Base-by-base conservation (phyloP, 2,888 invertebrate genomes). In the Eupeodes luniger region DNA sequence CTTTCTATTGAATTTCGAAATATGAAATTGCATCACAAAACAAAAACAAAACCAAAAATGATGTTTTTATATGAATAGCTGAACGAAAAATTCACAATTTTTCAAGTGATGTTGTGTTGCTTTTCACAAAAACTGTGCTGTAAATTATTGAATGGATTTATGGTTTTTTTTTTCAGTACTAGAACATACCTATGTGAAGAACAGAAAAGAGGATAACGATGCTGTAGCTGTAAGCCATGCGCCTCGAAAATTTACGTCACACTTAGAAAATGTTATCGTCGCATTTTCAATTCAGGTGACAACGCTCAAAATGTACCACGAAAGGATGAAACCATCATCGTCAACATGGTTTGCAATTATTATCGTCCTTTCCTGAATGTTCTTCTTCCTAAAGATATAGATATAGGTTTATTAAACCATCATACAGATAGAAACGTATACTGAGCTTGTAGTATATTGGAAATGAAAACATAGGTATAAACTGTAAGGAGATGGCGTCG, bases 171-270 rank as follows among this genome's bases (percentile, higher is more conserved):
- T 40, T 66, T 72, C 51, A 66, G 77, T 51, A 64, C 49, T 27
- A 27, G 27, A 27, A 27, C 44, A 6, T 14, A 62, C 5, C 64
- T n/a, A 47, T 61, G 34, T 57, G 64, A 40, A 69, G 49, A 51
- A 78, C 5, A 59, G 82, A 77, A 77, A 79, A 84, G 81, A 87
- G 81, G 82, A 85, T 87, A 88, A 89, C 87, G 84, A 87, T 82
- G 72, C 51, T 84, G 81, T 85, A 85, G 72, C 51, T 84, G 81
- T 85, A 85, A 87, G 78, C 69, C 82, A 82, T 88, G 80, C 83
- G 80, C 81, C 81, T 82, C 89, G 70, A 85, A 81, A 81, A 80
- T 77, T 81, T 78, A 79, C 77, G 77, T 72, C 81, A 82, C 82
- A 87, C 74, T 82, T 82, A 64, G 49, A 79, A 66, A 66, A 14